These are phyloP conservation scores for Microctenopoma stevenorrisi DNA, from an alignment of 2,797 vertebrate genomes.

Conservation along the genomic window DNA sequence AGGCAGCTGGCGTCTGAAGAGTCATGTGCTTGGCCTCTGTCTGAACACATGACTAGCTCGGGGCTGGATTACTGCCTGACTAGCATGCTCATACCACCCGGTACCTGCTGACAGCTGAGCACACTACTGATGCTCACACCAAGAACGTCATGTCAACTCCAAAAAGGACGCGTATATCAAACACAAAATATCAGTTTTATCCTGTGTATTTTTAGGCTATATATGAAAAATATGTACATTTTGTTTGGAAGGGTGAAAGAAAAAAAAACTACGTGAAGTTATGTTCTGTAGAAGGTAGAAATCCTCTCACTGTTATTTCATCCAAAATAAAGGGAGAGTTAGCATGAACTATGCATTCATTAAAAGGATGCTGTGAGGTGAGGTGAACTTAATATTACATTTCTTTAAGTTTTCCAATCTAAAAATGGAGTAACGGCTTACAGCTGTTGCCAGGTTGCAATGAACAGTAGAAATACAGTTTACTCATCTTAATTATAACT, in stretches of 20 bases:
- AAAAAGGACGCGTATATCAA: background rate
- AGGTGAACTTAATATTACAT: too few relatives aligned
- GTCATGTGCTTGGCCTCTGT: conserved; percentile 79
- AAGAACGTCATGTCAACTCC: conserved; percentile 11
- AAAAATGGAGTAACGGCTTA: background rate
- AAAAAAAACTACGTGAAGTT: background rate
- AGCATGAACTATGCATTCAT: background rate
- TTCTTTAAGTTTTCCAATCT: background rate
- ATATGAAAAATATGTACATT: background rate
- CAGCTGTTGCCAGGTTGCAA: too few relatives aligned
- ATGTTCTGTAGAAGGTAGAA: too few relatives aligned
- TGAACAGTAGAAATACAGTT: too few relatives aligned
- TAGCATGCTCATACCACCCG: conserved; percentile 56
- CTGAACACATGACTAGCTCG: conserved; percentile 82
- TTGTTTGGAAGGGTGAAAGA: background rate
- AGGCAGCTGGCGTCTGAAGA: conserved; percentile 27
- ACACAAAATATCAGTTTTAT: background rate
- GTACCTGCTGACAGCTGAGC: conserved; percentile 60
- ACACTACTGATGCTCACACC: conserved; percentile 4
- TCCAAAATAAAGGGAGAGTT: too few relatives aligned
- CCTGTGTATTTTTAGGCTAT: background rate
- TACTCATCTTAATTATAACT: background rate
- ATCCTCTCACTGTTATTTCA: background rate
- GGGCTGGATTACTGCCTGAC: conserved; percentile 73
- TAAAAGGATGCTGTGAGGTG: too few relatives aligned